phyloP scores from a whole-genome alignment of 2,888 invertebrate species.

The Eustalomyia histrio region DNA sequence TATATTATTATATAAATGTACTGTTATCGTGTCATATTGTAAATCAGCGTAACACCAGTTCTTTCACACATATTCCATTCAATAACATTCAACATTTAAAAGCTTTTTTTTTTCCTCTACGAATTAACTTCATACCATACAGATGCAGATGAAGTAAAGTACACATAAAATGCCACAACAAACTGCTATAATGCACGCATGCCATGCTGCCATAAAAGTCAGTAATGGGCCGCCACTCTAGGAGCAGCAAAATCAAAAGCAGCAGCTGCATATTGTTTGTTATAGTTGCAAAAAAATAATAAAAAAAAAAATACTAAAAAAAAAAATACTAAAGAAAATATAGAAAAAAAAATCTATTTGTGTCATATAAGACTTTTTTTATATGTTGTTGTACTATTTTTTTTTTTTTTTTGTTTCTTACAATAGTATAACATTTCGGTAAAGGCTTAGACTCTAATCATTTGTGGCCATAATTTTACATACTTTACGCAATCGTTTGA shows the following conservation, averaged over 20 bases:
- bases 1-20: slow-evolving; percentile 68
- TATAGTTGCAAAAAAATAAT: no score
- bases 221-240: slow-evolving; percentile 55
- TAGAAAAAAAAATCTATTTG: slow-evolving; percentile 21
- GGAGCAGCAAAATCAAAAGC: slow-evolving; percentile 50
- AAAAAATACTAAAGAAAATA: slow-evolving; percentile 23
- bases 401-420: neutral
- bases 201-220: slow-evolving; percentile 26
- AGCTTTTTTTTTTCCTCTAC: slow-evolving; percentile 3
- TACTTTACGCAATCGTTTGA: slow-evolving; percentile 62
- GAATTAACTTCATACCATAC: slow-evolving; percentile 12
- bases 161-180: slow-evolving; percentile 63
- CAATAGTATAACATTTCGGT: neutral
- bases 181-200: slow-evolving; percentile 62
- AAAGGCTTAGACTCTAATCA: slow-evolving; percentile 49
- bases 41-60: slow-evolving; percentile 65
- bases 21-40: slow-evolving; percentile 66
- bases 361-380: slow-evolving; percentile 40
- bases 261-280: slow-evolving; percentile 42
- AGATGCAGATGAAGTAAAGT: slow-evolving; percentile 58
- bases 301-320: neutral
- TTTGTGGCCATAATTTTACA: slow-evolving; percentile 62
- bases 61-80: slow-evolving; percentile 60
- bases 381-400: slow-evolving; percentile 9
- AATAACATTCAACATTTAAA: slow-evolving; percentile 50